Conservation (phyloP, 2,888 invertebrate species). For the Mesochorus sp. region DNA sequence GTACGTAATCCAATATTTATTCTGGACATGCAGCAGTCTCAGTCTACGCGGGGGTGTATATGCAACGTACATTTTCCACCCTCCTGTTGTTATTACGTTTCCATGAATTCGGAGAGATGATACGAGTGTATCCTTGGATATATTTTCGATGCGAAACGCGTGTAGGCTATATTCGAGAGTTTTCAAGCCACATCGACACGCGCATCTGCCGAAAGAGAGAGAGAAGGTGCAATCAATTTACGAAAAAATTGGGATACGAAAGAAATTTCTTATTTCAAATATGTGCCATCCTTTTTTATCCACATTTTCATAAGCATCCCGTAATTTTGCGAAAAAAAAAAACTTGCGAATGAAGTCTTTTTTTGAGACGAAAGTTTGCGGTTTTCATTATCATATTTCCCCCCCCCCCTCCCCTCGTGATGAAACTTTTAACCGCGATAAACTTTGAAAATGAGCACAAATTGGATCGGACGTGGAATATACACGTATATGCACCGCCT, state of each 20-base stretch:
- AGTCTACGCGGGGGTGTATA: not conserved
- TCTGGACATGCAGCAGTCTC: conserved; percentile 15
- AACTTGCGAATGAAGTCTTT: too few species aligned
- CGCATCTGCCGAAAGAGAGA: not conserved
- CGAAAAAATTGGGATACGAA: not conserved
- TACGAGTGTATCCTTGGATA: not conserved
- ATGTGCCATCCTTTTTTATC: too few species aligned
- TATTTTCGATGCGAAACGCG: not conserved
- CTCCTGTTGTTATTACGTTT: conserved; percentile 14
- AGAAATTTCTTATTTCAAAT: not conserved
- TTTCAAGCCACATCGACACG: not conserved
- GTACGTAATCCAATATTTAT: conserved; percentile 50
- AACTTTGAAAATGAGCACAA: too few species aligned
- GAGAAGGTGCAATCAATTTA: too few species aligned
- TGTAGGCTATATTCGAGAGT: not conserved
- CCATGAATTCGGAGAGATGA: conserved; percentile 17
- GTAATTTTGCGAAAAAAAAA: too few species aligned
- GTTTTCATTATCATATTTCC: too few species aligned
- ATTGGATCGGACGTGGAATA: too few species aligned
- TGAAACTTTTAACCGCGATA: too few species aligned
- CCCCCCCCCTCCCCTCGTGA: too few species aligned
- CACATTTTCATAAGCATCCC: too few species aligned
- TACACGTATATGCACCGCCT: too few species aligned
- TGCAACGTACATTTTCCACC: not conserved
- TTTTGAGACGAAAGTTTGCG: too few species aligned